Evolutionary conservation across 2,888 invertebrate genomes (phyloP).

Genomic region (Lamproptera curius): DNA sequence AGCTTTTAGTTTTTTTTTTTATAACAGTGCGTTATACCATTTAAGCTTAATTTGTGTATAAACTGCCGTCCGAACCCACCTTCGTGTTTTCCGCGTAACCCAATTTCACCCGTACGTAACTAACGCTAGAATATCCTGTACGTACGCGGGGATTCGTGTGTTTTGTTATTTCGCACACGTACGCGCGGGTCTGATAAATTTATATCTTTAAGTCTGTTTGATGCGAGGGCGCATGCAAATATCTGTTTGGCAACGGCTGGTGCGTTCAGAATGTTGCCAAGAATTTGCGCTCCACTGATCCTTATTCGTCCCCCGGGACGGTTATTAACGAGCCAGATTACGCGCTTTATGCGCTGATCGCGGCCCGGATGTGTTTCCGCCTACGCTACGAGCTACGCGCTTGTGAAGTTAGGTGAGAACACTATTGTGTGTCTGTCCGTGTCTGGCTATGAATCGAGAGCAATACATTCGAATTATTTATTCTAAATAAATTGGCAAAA

Average conservation of each 20-base stretch:
- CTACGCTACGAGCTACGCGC: too few species aligned
- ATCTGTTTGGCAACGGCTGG: constrained; percentile 19
- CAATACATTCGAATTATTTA: too few species aligned
- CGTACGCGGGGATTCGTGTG: too few species aligned
- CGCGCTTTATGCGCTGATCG: constrained; percentile 17
- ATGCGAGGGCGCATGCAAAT: constrained; percentile 18
- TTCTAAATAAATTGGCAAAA: too few species aligned
- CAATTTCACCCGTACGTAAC: background rate
- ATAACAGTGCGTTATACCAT: too few species aligned
- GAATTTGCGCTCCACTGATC: constrained; percentile 20
- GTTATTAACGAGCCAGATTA: constrained; percentile 20
- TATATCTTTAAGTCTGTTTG: constrained; percentile 16
- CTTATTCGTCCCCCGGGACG: constrained; percentile 18
- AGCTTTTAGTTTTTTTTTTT: too few species aligned
- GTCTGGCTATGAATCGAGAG: too few species aligned
- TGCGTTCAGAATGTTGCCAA: constrained; percentile 21
- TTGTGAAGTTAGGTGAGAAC: too few species aligned
- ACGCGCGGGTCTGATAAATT: constrained; percentile 8
- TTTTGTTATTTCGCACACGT: constrained; percentile 12
- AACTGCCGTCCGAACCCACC: too few species aligned
- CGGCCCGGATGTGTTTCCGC: constrained; percentile 6
- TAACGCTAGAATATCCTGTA: background rate
- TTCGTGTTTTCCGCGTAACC: background rate
- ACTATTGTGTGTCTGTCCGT: too few species aligned
- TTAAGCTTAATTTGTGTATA: too few species aligned